Percentiles rank a stretch among this genome's conserved stretches.
Conservation (phyloP, 2,797 vertebrate species). For the Sarcophilus harrisii region DNA sequence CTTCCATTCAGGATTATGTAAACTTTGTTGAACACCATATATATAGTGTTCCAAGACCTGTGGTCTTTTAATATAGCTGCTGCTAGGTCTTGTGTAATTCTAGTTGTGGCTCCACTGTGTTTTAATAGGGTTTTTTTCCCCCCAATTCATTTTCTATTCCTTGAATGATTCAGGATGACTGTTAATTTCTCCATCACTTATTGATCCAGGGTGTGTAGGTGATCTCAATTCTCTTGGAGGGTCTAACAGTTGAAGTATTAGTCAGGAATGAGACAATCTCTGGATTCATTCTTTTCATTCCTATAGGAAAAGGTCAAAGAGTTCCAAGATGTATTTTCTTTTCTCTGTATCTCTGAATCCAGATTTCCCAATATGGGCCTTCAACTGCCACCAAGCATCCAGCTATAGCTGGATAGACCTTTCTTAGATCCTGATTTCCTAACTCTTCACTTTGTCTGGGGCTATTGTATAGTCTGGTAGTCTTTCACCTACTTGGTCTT, state of each 20-base stretch:
- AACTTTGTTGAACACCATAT: too few relatives aligned
- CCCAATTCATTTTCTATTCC: neutral
- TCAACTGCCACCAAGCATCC: neutral
- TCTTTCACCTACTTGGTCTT: neutral
- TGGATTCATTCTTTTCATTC: neutral
- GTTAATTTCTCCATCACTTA: neutral
- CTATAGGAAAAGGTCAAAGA: neutral
- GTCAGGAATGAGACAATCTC: neutral
- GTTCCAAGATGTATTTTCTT: neutral
- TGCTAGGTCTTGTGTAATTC: too few relatives aligned
- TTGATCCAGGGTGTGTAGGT: neutral
- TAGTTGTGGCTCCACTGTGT: too few relatives aligned
- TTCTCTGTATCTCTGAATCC: neutral
- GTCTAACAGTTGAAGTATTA: neutral
- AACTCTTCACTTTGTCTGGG: neutral
- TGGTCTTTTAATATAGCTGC: too few relatives aligned
- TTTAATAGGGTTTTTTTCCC: too few relatives aligned
- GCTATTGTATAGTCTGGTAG: neutral
- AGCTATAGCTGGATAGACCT: neutral
- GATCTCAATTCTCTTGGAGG: constrained; percentile 42
- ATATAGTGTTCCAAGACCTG: too few relatives aligned
- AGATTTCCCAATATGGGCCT: neutral
- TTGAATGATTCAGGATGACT: neutral
- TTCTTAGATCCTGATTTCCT: neutral
- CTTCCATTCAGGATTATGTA: too few relatives aligned